Conservation (phyloP, 2,113 vertebrate genomes). For the Pterophyllum scalare region DNA sequence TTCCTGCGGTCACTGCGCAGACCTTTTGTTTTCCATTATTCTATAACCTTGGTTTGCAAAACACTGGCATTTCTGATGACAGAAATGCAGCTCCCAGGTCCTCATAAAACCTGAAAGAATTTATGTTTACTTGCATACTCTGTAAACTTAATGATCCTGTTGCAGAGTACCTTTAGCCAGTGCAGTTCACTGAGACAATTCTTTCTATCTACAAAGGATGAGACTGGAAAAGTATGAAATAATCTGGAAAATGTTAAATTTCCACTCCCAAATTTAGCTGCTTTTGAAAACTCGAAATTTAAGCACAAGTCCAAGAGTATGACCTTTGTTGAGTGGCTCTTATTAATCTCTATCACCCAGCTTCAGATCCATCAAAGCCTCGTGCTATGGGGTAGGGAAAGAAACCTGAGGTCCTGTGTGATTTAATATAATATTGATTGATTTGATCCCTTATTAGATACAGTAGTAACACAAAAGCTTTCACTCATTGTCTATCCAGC, state of each 20-base stretch:
- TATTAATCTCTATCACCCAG: slow-evolving; percentile 5
- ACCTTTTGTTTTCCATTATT: slow-evolving; percentile 61
- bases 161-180: not conserved
- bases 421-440: not conserved
- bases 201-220: not conserved
- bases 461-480: not conserved
- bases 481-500: not conserved
- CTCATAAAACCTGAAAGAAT: slow-evolving; percentile 18
- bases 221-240: slow-evolving; percentile 1
- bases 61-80: slow-evolving; percentile 57
- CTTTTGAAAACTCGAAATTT: not conserved
- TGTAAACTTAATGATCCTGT: slow-evolving; percentile 29
- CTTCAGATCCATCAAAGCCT: not conserved
- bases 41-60: slow-evolving; percentile 60
- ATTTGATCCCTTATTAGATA: not conserved
- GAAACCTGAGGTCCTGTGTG: not conserved
- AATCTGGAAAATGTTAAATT: not conserved
- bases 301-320: not conserved
- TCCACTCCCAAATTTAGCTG: not conserved
- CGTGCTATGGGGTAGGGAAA: not conserved
- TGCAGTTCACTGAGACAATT: not conserved
- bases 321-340: not conserved
- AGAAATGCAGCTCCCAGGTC: slow-evolving; percentile 38
- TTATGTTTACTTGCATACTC: not conserved
- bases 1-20: slow-evolving; percentile 37